phyloP scores from a whole-genome alignment of 2,113 vertebrate species.

The Anguilla japonica region DNA sequence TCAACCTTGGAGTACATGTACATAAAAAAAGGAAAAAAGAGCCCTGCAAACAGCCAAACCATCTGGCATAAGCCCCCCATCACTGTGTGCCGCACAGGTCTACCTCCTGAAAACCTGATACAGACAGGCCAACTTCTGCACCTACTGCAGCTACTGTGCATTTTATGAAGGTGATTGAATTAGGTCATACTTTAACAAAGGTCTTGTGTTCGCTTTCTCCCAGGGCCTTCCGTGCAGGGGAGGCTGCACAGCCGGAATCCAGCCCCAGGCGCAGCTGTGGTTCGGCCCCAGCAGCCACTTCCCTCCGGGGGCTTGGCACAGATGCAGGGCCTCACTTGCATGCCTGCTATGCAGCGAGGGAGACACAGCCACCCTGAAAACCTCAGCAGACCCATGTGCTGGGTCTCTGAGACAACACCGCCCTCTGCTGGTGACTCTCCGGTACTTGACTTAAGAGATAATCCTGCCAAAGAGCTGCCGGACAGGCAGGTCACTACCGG shows the following conservation, averaged over 20 bases:
- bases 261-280: constrained; percentile 37
- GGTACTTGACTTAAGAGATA: constrained; percentile 73
- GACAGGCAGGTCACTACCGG: constrained; percentile 61
- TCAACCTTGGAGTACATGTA: no score
- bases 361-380: constrained; percentile 59
- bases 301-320: constrained; percentile 66
- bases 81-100: constrained; percentile 10
- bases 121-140: background rate
- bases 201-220: constrained; percentile 7
- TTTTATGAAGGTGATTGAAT: no score
- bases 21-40: no score
- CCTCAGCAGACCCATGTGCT: constrained; percentile 46
- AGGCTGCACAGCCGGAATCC: constrained; percentile 61
- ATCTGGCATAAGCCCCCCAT: no score
- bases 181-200: background rate
- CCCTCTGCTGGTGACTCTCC: constrained; percentile 69
- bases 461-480: constrained; percentile 60
- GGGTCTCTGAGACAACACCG: constrained; percentile 60
- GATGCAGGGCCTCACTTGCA: constrained; percentile 62
- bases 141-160: background rate
- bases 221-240: constrained; percentile 61
- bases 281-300: constrained; percentile 61
- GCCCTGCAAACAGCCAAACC: no score
- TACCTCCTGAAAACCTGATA: constrained; percentile 1
- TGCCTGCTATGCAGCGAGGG: constrained; percentile 60